Conservation (phyloP, 2,888 invertebrate species). For the Drosophila macrothrix region DNA sequence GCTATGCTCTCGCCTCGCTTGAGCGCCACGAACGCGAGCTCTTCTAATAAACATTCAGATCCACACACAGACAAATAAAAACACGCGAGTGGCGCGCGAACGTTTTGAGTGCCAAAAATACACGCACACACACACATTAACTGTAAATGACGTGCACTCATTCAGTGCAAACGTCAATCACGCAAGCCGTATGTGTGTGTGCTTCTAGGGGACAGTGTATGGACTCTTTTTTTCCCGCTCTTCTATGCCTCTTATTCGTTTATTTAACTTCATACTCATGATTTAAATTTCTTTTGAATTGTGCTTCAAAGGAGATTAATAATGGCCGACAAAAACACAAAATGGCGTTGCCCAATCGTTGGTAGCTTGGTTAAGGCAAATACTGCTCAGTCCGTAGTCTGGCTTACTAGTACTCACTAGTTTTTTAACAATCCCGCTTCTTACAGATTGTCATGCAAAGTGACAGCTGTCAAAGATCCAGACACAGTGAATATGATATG, state of each 20-base stretch:
- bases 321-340: slow-evolving; percentile 42
- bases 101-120: slow-evolving; percentile 45
- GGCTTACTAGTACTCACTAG: not conserved
- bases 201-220: slow-evolving; percentile 10
- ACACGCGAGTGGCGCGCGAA: slow-evolving; percentile 30
- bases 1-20: slow-evolving; percentile 50
- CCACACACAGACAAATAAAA: slow-evolving; percentile 26
- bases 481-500: not conserved
- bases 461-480: slow-evolving; percentile 30
- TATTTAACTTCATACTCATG: slow-evolving; percentile 21
- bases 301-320: slow-evolving; percentile 28
- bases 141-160: slow-evolving; percentile 58
- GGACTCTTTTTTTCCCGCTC: slow-evolving; percentile 16
- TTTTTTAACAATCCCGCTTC: not conserved
- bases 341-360: slow-evolving; percentile 39
- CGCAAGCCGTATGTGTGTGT: slow-evolving; percentile 12
- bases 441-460: slow-evolving; percentile 21
- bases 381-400: not conserved
- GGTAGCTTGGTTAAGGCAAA: not conserved
- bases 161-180: slow-evolving; percentile 61
- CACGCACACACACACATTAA: slow-evolving; percentile 14
- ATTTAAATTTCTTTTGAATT: slow-evolving; percentile 33
- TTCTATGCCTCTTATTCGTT: slow-evolving; percentile 2
- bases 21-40: slow-evolving; percentile 55
- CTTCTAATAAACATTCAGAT: slow-evolving; percentile 48